Base-by-base conservation (phyloP, 1,140 invertebrate genomes). In the Drosophila varians region DNA sequence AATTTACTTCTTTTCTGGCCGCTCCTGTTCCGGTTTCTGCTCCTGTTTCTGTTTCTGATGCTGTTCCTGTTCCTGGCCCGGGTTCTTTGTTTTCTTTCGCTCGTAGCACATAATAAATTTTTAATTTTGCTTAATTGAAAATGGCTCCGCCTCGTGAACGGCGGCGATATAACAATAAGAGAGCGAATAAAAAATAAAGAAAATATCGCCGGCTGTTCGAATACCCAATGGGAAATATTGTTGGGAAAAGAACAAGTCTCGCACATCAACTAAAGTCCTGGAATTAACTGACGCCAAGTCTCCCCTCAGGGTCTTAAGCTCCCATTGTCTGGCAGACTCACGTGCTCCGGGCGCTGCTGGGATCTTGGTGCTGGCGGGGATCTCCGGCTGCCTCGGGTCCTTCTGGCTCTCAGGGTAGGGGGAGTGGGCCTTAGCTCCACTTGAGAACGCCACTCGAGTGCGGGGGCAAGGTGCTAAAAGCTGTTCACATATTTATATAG, bases 61-160 rank as follows among this genome's bases (percentile, higher is more conserved):
- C 14, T 28, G 47, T 19, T 57, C 47, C 62, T 42, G 40, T 23
- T 40, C 25, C 60, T 43, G 53, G 14, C 23, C 46, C 45, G 48
- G 34, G 26, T 25, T 14, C 77, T 80, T 86, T 86, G 82, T 86
- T 87, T 87, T 77, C 73, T 28, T 86, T 87, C 38, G 60, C 61
- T 53, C 72, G 76, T 65, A 47, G 80, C 47, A 77, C 40, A 74
- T 77, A 87, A 87, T 86, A 86, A 87, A 86, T 86, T 86, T 86
- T 87, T 86, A 86, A 86, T 86, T 86, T 87, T 75, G 80, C 80
- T 87, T 86, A 86, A 86, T 86, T 86, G 80, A 86, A 86, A 86
- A 87, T 77, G 82, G 62, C 38, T 52, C 40, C 48, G 38, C 31
- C 73, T 43, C 42, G 60, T 18, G 14, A 8, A 16, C 46, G 19